These are phyloP conservation scores for Nemotelus nigrinus DNA, from an alignment of 2,888 invertebrate genomes.

Conservation along the genomic window DNA sequence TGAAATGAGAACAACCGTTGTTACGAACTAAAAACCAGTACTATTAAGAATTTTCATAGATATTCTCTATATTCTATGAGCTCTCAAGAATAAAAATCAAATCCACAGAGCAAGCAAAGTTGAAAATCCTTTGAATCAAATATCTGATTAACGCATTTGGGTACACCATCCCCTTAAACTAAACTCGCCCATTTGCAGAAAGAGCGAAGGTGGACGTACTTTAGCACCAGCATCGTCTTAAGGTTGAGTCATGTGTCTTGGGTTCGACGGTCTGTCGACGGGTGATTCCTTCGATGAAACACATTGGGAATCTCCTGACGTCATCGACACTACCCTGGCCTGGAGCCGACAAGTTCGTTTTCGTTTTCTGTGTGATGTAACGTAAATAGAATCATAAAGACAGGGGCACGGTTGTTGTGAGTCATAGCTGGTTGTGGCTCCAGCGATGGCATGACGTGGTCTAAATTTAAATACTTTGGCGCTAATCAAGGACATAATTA, in stretches of 20 bases:
- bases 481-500: slow-evolving; percentile 42
- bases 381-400: slow-evolving; percentile 35
- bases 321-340: slow-evolving; percentile 39
- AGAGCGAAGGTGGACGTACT: slow-evolving; percentile 10
- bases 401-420: slow-evolving; percentile 14
- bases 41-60: no score
- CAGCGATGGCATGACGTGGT: slow-evolving; percentile 39
- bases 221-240: slow-evolving; percentile 18
- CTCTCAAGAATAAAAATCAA: no score
- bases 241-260: slow-evolving; percentile 39
- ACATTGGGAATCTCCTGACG: slow-evolving; percentile 50
- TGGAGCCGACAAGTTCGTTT: not conserved
- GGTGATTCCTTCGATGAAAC: slow-evolving; percentile 43
- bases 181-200: not conserved
- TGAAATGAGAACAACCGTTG: no score
- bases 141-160: no score
- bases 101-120: no score
- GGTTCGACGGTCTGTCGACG: slow-evolving; percentile 11
- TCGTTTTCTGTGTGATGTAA: slow-evolving; percentile 34
- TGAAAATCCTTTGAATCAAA: no score
- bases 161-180: not conserved
- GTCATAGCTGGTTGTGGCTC: slow-evolving; percentile 34
- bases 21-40: no score
- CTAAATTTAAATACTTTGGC: slow-evolving; percentile 41
- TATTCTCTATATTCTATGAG: no score